Percentiles rank a stretch among this genome's conserved stretches.
Conservation (phyloP, 2,797 vertebrate species). For the Esox masquinongy region DNA sequence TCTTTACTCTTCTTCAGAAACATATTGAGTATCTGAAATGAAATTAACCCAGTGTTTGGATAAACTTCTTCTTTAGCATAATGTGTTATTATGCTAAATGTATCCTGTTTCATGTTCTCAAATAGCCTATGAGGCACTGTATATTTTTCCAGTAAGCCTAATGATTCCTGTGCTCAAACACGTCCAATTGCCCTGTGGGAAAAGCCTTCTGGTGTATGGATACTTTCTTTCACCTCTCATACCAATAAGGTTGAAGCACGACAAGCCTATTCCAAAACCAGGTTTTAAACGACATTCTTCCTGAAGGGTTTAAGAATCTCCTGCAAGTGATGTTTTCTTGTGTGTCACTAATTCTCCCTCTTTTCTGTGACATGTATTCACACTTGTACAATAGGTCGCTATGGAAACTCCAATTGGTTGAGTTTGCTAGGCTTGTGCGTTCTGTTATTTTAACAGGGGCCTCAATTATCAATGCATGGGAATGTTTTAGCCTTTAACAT, state of each 20-base stretch:
- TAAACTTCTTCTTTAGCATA: not conserved
- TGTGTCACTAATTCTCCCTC: not conserved
- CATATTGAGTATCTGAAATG: not conserved
- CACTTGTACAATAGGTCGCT: constrained; percentile 14
- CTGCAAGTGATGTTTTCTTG: not conserved
- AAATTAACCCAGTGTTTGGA: not conserved
- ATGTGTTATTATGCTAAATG: not conserved
- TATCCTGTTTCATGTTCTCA: not conserved
- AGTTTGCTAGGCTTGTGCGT: constrained; percentile 14
- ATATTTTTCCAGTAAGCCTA: not conserved
- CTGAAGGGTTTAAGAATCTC: not conserved
- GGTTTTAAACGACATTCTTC: not conserved
- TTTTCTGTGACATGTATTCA: constrained; percentile 9
- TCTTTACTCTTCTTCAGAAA: not conserved
- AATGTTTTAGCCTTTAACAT: not conserved
- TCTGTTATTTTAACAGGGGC: constrained; percentile 13
- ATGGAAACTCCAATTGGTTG: constrained; percentile 25
- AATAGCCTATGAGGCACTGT: not conserved
- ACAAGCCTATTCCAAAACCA: not conserved
- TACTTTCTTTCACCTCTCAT: not conserved
- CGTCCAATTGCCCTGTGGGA: not conserved
- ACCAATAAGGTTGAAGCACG: not conserved
- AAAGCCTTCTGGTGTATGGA: not conserved
- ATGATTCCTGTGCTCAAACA: not conserved
- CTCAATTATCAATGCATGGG: constrained; percentile 21